Base-by-base conservation (phyloP, 2,113 vertebrate species). In the Lucifuga dentata region DNA sequence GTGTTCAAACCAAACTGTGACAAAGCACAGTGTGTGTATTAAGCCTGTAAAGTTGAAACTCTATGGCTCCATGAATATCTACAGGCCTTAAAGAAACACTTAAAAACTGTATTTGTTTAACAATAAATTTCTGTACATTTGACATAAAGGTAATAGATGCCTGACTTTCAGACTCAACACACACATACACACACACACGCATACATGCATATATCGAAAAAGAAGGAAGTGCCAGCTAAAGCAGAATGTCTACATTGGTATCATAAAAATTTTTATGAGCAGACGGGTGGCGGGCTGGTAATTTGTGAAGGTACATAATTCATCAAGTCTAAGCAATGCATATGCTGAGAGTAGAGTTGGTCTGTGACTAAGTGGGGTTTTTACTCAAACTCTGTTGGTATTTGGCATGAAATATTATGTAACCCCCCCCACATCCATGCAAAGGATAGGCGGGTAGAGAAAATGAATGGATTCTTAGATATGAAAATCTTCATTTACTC, bases 221-320 rank as follows among this genome's bases (percentile, higher is more conserved):
- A 51, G 29, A 90, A 73, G 55, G 29, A 90, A 71, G 72, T 70
- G 82, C 76, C 63, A 80, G 59, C 48, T 65, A 72, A 85, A 73
- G 68, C 41, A 70, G 68, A 82, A 88, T 32, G 55, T 74, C 68
- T 50, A 44, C 78, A 86, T 90, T 84, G 89, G 86, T 79, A 86
- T 80, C 71, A 79, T 93, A 61, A 90, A 91, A 84, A 58, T 87
- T n/a, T 91, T 89, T 85, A 92, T 91, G 80, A 67, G 59, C 85
- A 86, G 87, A 84, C 59, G 65, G 67, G 39, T 70, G 70, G 56
- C 43, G 83, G 85, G 81, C 80, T 83, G 73, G 73, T 84, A 73
- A 85, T 92, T 86, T 89, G 84, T 80, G 81, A 63, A 51, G 26
- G 62, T 91, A 76, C 80, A 91, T 92, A 81, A 91, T 91, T 93